Percentiles rank a stretch among this genome's conserved stretches.
These are phyloP conservation scores for Chrysochloris asiatica DNA, from an alignment of 2,113 vertebrate genomes.

Conservation along the genomic window DNA sequence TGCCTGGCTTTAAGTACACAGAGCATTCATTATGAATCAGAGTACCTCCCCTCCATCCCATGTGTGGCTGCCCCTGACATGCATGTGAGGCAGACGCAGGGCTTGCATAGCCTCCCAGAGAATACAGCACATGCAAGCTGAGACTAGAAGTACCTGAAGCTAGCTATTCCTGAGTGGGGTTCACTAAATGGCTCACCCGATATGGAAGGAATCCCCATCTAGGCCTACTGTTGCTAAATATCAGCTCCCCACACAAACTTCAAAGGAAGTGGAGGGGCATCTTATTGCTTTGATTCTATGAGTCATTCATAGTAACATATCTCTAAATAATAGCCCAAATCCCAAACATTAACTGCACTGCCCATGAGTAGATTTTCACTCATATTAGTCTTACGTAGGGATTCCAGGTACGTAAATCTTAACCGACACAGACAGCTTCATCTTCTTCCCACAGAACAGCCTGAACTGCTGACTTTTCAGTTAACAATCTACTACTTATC, in stretches of 20 bases:
- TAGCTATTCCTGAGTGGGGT: constrained; percentile 72
- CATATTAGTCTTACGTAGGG: no score
- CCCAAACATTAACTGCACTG: no score
- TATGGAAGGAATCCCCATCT: constrained; percentile 72
- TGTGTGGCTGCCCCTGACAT: neutral
- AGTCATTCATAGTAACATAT: neutral
- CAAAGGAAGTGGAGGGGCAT: constrained; percentile 48
- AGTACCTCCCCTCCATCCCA: constrained; percentile 36
- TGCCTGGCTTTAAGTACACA: constrained; percentile 62
- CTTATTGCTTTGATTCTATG: neutral
- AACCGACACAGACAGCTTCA: no score
- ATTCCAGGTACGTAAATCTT: no score
- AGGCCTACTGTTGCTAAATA: constrained; percentile 74
- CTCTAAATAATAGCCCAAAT: neutral
- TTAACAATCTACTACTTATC: no score
- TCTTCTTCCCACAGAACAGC: no score
- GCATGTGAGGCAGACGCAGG: constrained; percentile 51
- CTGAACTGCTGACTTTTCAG: no score
- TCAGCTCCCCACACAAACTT: constrained; percentile 54
- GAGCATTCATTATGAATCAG: constrained; percentile 74
- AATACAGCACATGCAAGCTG: fast-evolving
- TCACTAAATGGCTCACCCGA: constrained; percentile 74
- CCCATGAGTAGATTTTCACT: no score
- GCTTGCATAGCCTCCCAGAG: constrained; percentile 50
- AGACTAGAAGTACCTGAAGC: constrained; percentile 59